Percentiles rank a stretch among this genome's conserved stretches.
Conservation (phyloP, 2,888 invertebrate genomes). For the Branchinecta sandiegonensis region DNA sequence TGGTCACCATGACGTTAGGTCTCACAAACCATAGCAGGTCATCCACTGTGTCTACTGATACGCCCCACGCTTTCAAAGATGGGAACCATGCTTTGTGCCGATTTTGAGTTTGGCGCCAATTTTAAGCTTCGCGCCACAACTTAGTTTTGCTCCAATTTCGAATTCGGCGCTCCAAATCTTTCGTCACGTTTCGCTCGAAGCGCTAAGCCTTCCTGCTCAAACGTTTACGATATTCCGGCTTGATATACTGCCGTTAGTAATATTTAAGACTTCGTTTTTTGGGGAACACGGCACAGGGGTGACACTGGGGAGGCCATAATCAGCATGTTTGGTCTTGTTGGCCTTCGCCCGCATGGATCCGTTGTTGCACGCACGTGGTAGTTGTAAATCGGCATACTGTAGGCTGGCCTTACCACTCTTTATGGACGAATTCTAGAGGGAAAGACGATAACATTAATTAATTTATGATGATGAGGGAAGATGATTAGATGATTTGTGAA, state of each 20-base stretch:
- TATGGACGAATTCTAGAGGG: background rate
- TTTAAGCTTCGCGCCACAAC: no score
- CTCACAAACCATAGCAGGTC: no score
- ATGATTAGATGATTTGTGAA: no score
- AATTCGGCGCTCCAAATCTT: no score
- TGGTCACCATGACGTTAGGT: no score
- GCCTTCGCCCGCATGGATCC: constrained; percentile 8
- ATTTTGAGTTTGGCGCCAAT: no score
- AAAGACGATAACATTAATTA: background rate
- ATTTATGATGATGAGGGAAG: no score
- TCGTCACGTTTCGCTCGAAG: no score
- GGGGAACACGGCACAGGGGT: background rate
- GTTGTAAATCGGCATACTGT: background rate
- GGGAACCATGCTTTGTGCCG: no score
- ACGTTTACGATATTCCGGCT: constrained; percentile 1
- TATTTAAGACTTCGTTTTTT: background rate
- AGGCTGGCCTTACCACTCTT: background rate
- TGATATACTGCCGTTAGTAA: background rate
- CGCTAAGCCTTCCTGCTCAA: background rate
- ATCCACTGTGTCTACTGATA: no score
- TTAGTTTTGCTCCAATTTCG: no score
- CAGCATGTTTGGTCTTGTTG: background rate
- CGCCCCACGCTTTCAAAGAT: no score
- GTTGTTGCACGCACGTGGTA: background rate
- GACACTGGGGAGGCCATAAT: constrained; percentile 2